Conservation (phyloP, 2,797 vertebrate species). For the Oophaga sylvatica region DNA sequence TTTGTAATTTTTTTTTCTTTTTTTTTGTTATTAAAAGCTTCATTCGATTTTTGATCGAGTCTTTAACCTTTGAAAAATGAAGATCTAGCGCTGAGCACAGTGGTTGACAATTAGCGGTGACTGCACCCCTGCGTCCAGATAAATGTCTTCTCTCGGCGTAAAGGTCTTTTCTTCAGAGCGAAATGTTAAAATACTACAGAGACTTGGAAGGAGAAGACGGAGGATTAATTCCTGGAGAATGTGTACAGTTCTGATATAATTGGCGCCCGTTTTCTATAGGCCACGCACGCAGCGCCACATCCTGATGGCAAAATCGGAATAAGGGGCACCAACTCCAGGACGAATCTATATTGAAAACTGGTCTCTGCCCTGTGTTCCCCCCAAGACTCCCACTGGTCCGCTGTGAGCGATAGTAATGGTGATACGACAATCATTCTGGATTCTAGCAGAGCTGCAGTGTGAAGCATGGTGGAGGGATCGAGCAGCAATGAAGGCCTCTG, state of each 20-base stretch:
- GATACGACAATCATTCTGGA: not conserved
- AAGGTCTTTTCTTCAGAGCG: constrained; percentile 51
- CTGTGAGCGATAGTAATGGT: not conserved
- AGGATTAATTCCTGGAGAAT: constrained; percentile 34
- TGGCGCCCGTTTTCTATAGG: not conserved
- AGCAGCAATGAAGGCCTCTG: not conserved
- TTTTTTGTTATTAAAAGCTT: constrained; percentile 56
- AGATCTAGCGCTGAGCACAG: constrained; percentile 57
- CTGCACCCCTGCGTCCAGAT: constrained; percentile 54
- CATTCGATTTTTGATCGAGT: constrained; percentile 58
- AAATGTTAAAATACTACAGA: constrained; percentile 51
- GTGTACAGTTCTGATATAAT: constrained; percentile 8
- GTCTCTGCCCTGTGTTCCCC: not conserved
- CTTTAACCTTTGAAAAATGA: constrained; percentile 62
- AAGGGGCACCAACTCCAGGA: not conserved
- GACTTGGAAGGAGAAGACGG: not conserved
- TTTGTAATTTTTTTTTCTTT: not conserved
- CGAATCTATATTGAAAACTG: not conserved
- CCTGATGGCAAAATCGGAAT: not conserved
- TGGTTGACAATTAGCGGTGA: constrained; percentile 49
- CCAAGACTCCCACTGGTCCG: not conserved
- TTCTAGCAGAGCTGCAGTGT: not conserved
- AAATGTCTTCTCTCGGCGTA: constrained; percentile 50
- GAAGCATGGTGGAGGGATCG: not conserved
- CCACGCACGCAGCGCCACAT: not conserved